phyloP scores from a whole-genome alignment of 2,888 invertebrate species.

The Drosophila barbarae region DNA sequence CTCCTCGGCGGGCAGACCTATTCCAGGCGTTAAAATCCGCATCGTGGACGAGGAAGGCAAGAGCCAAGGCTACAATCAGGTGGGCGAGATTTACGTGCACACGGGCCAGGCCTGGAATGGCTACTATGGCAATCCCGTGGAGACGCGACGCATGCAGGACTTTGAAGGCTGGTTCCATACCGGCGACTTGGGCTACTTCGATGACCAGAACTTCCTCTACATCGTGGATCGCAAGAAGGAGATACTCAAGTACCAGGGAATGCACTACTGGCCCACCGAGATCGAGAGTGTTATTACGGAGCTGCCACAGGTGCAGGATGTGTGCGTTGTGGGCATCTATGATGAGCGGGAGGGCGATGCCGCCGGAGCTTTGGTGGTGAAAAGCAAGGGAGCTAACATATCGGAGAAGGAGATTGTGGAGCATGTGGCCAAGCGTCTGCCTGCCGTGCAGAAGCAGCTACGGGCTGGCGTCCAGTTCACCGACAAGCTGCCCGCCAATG shows the following conservation, averaged over 20 bases:
- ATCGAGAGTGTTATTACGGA: constrained; percentile 71
- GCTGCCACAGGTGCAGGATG: constrained; percentile 65
- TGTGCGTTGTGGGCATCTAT: constrained; percentile 74
- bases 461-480: constrained; percentile 71
- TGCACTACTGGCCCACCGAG: constrained; percentile 74
- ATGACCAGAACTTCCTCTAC: constrained; percentile 71
- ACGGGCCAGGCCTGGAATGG: constrained; percentile 67
- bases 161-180: constrained; percentile 74
- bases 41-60: constrained; percentile 68
- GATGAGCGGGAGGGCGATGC: constrained; percentile 63
- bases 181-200: constrained; percentile 78
- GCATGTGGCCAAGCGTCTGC: constrained; percentile 60
- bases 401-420: constrained; percentile 48
- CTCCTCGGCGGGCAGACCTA: constrained; percentile 61
- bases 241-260: constrained; percentile 72
- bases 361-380: constrained; percentile 72
- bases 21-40: constrained; percentile 56
- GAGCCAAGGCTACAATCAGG: constrained; percentile 55
- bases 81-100: constrained; percentile 73
- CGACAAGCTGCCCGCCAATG: constrained; percentile 67
- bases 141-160: constrained; percentile 64
- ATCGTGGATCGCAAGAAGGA: constrained; percentile 77
- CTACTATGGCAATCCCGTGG: constrained; percentile 70
- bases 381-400: constrained; percentile 42
- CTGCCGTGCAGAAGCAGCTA: constrained; percentile 63